Conservation (phyloP, 2,113 vertebrate genomes). For the Arothron firmamentum region DNA sequence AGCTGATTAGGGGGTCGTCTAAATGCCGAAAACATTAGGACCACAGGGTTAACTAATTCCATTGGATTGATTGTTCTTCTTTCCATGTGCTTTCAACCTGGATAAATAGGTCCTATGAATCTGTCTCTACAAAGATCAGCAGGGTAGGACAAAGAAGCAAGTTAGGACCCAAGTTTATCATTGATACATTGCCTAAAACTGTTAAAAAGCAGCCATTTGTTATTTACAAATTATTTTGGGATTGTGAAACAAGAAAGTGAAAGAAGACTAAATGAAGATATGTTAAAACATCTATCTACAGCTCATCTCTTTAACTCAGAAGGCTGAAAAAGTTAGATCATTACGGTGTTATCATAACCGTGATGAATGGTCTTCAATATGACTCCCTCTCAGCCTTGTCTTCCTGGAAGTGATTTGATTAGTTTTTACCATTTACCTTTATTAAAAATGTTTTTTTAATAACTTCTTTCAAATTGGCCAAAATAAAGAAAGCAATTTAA, state of each 20-base stretch:
- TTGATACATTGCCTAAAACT: slow-evolving; percentile 28
- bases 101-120: slow-evolving; percentile 55
- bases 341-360: too few species aligned
- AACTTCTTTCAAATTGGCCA: too few species aligned
- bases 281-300: not conserved
- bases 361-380: too few species aligned
- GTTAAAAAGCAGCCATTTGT: slow-evolving; percentile 41
- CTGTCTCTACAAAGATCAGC: slow-evolving; percentile 47
- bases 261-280: not conserved
- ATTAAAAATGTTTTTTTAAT: too few species aligned
- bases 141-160: slow-evolving; percentile 44
- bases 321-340: too few species aligned
- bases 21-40: slow-evolving; percentile 53
- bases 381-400: not conserved
- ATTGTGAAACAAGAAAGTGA: slow-evolving; percentile 1
- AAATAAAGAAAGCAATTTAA: too few species aligned
- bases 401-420: not conserved
- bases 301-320: not conserved
- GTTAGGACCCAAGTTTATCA: slow-evolving; percentile 50
- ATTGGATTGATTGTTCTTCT: slow-evolving; percentile 52
- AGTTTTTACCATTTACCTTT: too few species aligned
- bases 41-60: slow-evolving; percentile 45
- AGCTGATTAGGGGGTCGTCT: slow-evolving; percentile 50
- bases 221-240: slow-evolving; percentile 3
- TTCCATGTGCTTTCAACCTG: slow-evolving; percentile 46